Evolutionary conservation across 2,888 invertebrate species (phyloP), one percentile per base, ranked within the genome.

Genomic region (Spilarctia lutea): DNA sequence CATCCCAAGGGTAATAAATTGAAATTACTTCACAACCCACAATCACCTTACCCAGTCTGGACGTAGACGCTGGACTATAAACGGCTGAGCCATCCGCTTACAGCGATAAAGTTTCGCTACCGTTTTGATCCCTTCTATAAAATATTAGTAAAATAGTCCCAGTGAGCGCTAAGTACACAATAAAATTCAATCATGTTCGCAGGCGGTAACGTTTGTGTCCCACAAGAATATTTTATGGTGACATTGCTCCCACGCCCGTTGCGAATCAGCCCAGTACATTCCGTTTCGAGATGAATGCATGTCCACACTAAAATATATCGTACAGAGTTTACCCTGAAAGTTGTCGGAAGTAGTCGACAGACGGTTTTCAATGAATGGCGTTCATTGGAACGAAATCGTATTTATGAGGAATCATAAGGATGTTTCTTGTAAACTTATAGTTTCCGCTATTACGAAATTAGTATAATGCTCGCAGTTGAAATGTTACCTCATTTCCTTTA

Each of bases 151-250:
- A 86, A 84, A 85, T 84, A 86, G 85, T 86, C 80, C 83, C 86
- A 90, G 90, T 88, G 88, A 86, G 89, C 87, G 86, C 86, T 89
- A 91, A 91, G 91, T 88, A 87, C 85, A 91, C 91, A 89, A 94
- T 94, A 94, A 94, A 94, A 92, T 94, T 94, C 94, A 94, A 94
- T 94, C 94, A 93, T 90, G 92, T 90, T 89, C 87, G 88, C 90
- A 85, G 90, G 88, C 90, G 90, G 90, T 89, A 87, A 88, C 85
- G 82, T 90, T 91, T 91, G 88, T 89, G 89, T 88, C 87, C 86
- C 83, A 85, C 86, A 89, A 90, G 91, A 91, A 91, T 93, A 92
- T 91, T 94, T 94, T 94, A 95, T 93, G 90, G 90, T 92, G 92
- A 93, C 94, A 86, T 91, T 91, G 92, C 94, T 92, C 95, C 95